Evolutionary conservation across 2,797 vertebrate species (phyloP).

Genomic region (Gymnocypris eckloni): DNA sequence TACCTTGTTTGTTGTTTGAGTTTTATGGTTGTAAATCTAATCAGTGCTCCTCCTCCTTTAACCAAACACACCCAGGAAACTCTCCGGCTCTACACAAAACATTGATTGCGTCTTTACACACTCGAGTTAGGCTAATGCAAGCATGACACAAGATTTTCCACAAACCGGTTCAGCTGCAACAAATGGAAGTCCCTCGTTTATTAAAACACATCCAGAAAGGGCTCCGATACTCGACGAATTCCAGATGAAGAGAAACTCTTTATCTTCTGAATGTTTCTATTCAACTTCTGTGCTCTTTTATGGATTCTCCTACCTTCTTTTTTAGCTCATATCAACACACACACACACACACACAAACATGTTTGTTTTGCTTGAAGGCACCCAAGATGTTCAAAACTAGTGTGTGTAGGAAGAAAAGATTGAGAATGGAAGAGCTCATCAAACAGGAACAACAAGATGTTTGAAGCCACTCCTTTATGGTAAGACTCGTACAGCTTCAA

Average conservation of each 20-base stretch:
- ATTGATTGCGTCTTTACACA: slow-evolving; percentile 55
- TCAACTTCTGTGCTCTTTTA: not conserved
- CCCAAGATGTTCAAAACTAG: not conserved
- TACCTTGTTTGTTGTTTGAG: not conserved
- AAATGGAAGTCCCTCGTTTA: slow-evolving; percentile 42
- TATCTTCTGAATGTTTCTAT: slow-evolving; percentile 24
- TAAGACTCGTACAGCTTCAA: not conserved
- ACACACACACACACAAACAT: not conserved
- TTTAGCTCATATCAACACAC: slow-evolving; percentile 58
- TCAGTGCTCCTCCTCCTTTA: not conserved
- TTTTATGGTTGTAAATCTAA: not conserved
- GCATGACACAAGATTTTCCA: slow-evolving; percentile 51
- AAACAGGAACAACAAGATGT: slow-evolving; percentile 13
- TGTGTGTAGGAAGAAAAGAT: not conserved
- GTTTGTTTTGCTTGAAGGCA: not conserved
- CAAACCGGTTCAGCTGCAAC: slow-evolving; percentile 47
- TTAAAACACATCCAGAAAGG: slow-evolving; percentile 51
- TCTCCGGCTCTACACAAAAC: slow-evolving; percentile 23
- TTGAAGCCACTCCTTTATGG: not conserved
- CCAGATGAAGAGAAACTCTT: slow-evolving; percentile 40
- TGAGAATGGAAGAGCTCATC: not conserved
- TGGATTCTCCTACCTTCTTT: slow-evolving; percentile 9
- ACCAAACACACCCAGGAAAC: not conserved
- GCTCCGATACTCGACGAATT: slow-evolving; percentile 54
- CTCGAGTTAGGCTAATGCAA: slow-evolving; percentile 58